Base-by-base conservation (phyloP, 2,797 vertebrate genomes). In the Bradypodion ventrale region DNA sequence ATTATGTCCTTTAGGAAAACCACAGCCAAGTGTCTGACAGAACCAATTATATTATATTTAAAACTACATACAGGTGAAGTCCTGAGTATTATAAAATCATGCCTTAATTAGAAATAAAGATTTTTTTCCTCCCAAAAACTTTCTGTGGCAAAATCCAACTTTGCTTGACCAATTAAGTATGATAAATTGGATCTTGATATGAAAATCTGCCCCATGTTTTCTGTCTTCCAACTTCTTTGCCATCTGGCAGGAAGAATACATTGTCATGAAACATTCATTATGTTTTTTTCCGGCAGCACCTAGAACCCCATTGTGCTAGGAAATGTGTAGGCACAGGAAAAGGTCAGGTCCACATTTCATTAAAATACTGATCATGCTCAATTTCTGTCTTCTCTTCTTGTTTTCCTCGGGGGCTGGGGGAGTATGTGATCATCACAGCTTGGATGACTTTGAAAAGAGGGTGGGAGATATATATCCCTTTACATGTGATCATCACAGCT, bases 221-320 rank as follows among this genome's bases (percentile, higher is more conserved):
- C 60, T n/a, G 42, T 81, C 63, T 75, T 7, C 6, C 56, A 37
- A 49, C 7, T 49, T 72, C 52, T 75, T 81, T 85, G 84, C 72
- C 84, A 85, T 81, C 84, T 85, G 84, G 84, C 84, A 85, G 63
- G 40, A 76, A 85, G 72, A 85, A 70, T 76, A 81, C n/a, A 69
- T 62, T 65, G 63, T 75, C 84, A 85, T 81, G 84, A 85, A 85
- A 85, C 78, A 85, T 85, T 85, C 73, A 85, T 81, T 76, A 80
- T 80, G 76, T 78, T 84, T 85, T n/a, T 83, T 85, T 85, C 84
- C 65, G 52, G 78, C 78, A 49, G 63, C 65, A 76, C 63, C 78
- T 81, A 49, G 52, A 85, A 76, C 79, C 78, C 84, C 84, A 85
- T 76, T 85, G 78, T 76, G 78, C 63, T 21, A 75, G 46, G 52